A percentile compares a stretch with the other conserved stretches of the same genome.
phyloP scores from a whole-genome alignment of 2,113 vertebrate species.

The Podarcis cretensis region DNA sequence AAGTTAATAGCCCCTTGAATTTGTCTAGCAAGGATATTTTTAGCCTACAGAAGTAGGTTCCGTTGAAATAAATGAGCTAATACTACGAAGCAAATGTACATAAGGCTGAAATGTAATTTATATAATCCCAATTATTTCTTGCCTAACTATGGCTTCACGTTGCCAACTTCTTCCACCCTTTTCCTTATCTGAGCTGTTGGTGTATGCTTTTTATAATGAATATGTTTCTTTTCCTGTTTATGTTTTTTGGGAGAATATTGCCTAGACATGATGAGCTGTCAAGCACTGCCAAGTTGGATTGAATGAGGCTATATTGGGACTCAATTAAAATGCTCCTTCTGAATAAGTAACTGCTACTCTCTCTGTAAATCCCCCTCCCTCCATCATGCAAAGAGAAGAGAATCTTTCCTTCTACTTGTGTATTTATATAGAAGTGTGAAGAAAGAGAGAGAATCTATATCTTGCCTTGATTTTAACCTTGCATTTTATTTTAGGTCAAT shows the following conservation, averaged over 20 bases:
- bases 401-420: constrained; percentile 47
- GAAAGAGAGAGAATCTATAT: not conserved
- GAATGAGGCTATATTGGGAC: constrained; percentile 64
- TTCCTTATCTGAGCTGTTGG: not conserved
- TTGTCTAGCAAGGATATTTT: not conserved
- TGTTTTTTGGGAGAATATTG: not conserved
- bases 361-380: constrained; percentile 9
- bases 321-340: constrained; percentile 56
- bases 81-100: not conserved
- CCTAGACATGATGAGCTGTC: constrained; percentile 52
- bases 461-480: not conserved
- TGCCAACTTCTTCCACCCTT: not conserved
- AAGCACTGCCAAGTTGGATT: constrained; percentile 56
- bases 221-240: constrained; percentile 28
- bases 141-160: not conserved
- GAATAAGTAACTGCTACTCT: constrained; percentile 58
- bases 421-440: not conserved
- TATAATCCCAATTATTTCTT: not conserved
- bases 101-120: not conserved
- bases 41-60: not conserved
- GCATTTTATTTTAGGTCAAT: constrained; percentile 43
- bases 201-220: not conserved
- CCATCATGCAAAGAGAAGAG: not conserved
- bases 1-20: not conserved
- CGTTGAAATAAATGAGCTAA: not conserved